Base-by-base conservation (phyloP, 1,140 invertebrate species). In the Lepidurus packardi region DNA sequence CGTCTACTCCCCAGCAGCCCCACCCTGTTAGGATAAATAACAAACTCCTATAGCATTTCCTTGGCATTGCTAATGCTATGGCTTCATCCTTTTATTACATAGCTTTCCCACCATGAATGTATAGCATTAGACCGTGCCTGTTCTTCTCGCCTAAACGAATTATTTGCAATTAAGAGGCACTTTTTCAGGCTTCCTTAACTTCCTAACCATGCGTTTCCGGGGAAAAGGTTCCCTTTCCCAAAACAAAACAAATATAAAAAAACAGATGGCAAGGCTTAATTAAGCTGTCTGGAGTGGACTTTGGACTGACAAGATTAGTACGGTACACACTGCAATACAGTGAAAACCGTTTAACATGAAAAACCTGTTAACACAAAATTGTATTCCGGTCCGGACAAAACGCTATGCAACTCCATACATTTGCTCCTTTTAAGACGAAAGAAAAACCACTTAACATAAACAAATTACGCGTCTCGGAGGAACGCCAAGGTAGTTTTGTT, bases 141-240 rank as follows among this genome's bases (percentile, higher is more conserved):
- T 65, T 16, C 53, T 65, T 65, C 13, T 34, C 53, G 13, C 53
- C 53, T 65, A 65, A 65, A 65, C 53, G 53, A 65, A 65, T 65
- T 65, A 65, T 65, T 65, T 65, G 53, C 34, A 34, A 34, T 34
- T 34, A 34, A 34, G 34, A 4, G 53, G 6, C 8, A 65, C 53
- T 9, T 65, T 65, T 16, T 65, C 21, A 16, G 53, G 53, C 53
- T 65, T 65, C 53, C 34, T 65, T 9, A 9, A 65, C 53, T n/a
- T 65, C 53, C 53, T 47, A 65, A 21, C 53, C 21, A 9, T 21
- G 53, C 21, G 53, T 65, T 65, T 65, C 53, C 53, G 21, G 53
- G 53, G 53, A 65, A 65, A 65, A 4, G 34, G 34, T 4, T 34
- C 6, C 53, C n/a, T 47, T 16, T 65, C 53, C 34, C 34, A 34